Base-by-base conservation (phyloP, 2,113 vertebrate species). In the Pandion haliaetus region DNA sequence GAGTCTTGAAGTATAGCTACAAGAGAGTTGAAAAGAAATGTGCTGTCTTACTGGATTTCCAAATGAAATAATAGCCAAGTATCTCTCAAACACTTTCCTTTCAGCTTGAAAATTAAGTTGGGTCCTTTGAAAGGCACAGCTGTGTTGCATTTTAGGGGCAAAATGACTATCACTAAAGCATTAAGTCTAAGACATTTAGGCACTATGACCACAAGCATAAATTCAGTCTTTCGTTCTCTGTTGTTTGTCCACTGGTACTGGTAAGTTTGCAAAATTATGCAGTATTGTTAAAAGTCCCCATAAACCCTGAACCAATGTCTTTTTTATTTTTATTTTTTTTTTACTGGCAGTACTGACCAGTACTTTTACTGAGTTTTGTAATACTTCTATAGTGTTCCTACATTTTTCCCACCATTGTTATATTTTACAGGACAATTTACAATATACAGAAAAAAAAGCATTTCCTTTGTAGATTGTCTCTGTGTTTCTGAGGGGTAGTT, bases 381-480 rank as follows among this genome's bases (percentile, higher is more conserved):
- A 88, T 65, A 66, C 67, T 85, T 94, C 76, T 93, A n/a, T 91
- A 94, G 79, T 67, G 67, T 91, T 95, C 71, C 83, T 95, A 49
- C 26, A 4, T 97, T 98, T 98, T 98, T 98, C 98, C 98, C 98
- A 98, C 97, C 98, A 98, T 98, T 98, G 98, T 98, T 98, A 96
- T 95, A 89, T 98, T 98, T 98, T 97, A 97, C 95, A 98, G 95
- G 93, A 98, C 98, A 98, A 98, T 98, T 98, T 98, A 98, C 98
- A 98, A 98, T 98, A 97, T 90, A 90, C 69, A 96, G 54, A 88
- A 96, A 78, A 85, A 97, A 97, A 88, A 95, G 72, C 93, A 97
- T 98, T 98, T 98, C 98, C 98, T 98, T 95, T 98, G 80, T 97
- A 97, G 94, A 98, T 98, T 98, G 98, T 98, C 98, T 97, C 71